These are phyloP conservation scores for Pseudorhiza aurosa DNA, from an alignment of 30 jellyfish, hydroid and myxozoan genomes.

Conservation along the genomic window DNA sequence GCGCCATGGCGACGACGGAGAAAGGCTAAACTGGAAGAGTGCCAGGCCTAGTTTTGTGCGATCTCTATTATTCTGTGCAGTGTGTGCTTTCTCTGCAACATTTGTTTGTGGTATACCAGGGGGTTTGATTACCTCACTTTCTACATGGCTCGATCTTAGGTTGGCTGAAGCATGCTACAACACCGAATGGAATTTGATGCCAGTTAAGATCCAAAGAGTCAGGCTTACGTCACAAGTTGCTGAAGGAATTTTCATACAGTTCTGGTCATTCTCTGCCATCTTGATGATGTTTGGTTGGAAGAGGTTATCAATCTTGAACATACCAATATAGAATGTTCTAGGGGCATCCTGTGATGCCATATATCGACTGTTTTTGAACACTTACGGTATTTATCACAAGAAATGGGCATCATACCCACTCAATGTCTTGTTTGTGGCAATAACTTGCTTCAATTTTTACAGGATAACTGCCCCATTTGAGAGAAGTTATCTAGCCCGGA, in stretches of 20 bases:
- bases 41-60: constrained; percentile 19
- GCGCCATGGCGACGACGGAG: neutral
- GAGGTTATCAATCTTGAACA: constrained; percentile 1
- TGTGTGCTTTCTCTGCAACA: constrained; percentile 33
- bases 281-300: constrained; percentile 40
- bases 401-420: constrained; percentile 53
- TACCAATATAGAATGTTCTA: constrained; percentile 52
- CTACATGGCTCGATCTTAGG: constrained; percentile 48
- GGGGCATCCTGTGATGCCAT: constrained; percentile 58
- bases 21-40: constrained; percentile 16
- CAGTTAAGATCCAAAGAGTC: constrained; percentile 7
- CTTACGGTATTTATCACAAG: constrained; percentile 35
- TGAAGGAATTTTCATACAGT: constrained; percentile 62
- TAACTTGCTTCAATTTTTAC: constrained; percentile 40
- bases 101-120: constrained; percentile 32
- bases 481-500: neutral
- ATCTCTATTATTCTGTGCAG: constrained; percentile 6
- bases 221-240: constrained; percentile 61
- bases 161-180: constrained; percentile 55
- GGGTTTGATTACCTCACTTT: constrained; percentile 20
- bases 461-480: constrained; percentile 28
- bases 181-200: constrained; percentile 46
- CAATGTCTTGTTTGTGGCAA: constrained; percentile 26
- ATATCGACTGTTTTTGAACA: constrained; percentile 37
- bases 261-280: constrained; percentile 50